Conservation (phyloP, 2,888 invertebrate species). For the Pheosia gnoma region DNA sequence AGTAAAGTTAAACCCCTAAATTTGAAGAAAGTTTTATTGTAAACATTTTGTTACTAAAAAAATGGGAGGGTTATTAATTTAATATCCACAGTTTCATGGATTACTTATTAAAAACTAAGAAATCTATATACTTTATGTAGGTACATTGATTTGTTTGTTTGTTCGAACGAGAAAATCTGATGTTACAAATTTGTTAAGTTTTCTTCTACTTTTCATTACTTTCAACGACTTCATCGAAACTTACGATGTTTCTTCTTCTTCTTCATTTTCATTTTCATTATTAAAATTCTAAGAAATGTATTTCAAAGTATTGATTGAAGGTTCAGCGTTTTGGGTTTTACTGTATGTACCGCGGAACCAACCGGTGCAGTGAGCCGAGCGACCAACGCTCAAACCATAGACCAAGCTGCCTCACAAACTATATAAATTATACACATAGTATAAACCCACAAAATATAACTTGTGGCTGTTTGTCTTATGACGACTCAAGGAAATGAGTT, state of each 20-base stretch:
- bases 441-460: neutral
- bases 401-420: too few species aligned
- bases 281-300: neutral
- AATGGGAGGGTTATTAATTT: too few species aligned
- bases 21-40: too few species aligned
- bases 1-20: too few species aligned
- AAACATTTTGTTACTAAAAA: too few species aligned
- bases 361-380: too few species aligned
- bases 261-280: neutral
- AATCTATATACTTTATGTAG: too few species aligned
- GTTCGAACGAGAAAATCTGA: neutral
- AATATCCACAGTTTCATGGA: too few species aligned
- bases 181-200: neutral
- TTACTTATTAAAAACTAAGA: too few species aligned
- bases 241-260: constrained; percentile 4
- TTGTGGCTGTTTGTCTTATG: neutral
- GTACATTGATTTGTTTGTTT: neutral
- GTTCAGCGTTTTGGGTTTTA: neutral
- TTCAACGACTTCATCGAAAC: neutral
- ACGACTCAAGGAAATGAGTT: neutral
- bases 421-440: too few species aligned
- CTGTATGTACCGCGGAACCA: neutral
- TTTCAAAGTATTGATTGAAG: neutral
- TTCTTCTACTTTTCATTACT: constrained; percentile 1
- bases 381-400: too few species aligned